Evolutionary conservation across 2,113 vertebrate species (phyloP).

Genomic region (Zosterops borbonicus): DNA sequence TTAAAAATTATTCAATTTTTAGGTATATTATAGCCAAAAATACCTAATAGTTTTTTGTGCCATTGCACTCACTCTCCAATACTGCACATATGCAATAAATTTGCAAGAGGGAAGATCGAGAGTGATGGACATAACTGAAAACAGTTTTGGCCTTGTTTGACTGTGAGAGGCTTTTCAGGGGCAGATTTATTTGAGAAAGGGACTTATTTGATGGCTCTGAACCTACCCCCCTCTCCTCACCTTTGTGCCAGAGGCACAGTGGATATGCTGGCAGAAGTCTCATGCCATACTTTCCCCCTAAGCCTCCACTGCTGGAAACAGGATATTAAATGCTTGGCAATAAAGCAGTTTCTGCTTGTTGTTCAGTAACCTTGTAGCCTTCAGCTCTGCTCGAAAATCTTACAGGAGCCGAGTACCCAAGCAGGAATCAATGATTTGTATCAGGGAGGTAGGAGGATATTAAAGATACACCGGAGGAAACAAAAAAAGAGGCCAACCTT

Average conservation of each 20-base stretch:
- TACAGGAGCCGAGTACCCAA: background rate
- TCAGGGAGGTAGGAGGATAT: constrained; percentile 24
- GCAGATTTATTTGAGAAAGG: constrained; percentile 22
- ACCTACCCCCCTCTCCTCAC: background rate
- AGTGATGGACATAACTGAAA: background rate
- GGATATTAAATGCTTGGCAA: constrained; percentile 58
- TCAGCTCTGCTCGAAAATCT: constrained; percentile 52
- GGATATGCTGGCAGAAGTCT: background rate
- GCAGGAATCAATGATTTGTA: constrained; percentile 42
- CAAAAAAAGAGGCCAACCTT: background rate
- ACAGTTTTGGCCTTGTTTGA: background rate
- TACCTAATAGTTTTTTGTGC: background rate
- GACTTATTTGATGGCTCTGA: constrained; percentile 3
- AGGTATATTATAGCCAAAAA: background rate
- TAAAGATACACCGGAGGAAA: background rate
- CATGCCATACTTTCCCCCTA: background rate
- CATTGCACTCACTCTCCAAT: background rate
- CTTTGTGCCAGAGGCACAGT: constrained; percentile 1
- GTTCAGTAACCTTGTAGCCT: constrained; percentile 60
- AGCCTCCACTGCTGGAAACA: constrained; percentile 23
- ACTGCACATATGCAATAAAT: background rate
- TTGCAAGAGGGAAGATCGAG: background rate
- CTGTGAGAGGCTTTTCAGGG: background rate
- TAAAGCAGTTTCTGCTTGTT: constrained; percentile 57
- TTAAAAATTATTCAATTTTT: background rate